Percentiles rank a stretch among this genome's conserved stretches.
phyloP scores from a whole-genome alignment of 2,797 vertebrate species.

The Chrosomus eos region DNA sequence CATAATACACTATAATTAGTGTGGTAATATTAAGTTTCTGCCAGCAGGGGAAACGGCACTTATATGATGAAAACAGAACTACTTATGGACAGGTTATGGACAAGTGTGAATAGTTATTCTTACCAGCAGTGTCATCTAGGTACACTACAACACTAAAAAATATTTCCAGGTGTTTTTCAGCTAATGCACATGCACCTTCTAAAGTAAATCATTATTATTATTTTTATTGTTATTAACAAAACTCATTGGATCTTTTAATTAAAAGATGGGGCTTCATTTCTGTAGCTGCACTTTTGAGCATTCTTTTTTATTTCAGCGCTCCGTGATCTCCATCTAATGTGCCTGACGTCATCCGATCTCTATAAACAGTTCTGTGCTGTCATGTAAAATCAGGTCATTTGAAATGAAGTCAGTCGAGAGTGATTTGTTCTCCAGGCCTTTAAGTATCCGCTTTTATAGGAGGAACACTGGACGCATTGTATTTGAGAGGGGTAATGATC shows the following conservation, averaged over 20 bases:
- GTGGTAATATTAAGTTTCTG: background rate
- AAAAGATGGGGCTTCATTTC: background rate
- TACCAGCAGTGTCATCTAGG: background rate
- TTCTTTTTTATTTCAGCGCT: background rate
- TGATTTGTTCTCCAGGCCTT: constrained; percentile 39
- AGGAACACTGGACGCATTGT: constrained; percentile 44
- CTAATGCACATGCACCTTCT: background rate
- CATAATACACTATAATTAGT: constrained; percentile 19
- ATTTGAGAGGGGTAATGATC: constrained; percentile 14
- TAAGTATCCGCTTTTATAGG: constrained; percentile 36
- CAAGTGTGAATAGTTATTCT: background rate
- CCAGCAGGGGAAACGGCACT: background rate
- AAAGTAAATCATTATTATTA: background rate
- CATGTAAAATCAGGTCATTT: constrained; percentile 44
- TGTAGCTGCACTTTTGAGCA: background rate
- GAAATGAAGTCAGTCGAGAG: constrained; percentile 32
- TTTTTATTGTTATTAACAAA: background rate
- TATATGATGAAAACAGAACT: constrained; percentile 10
- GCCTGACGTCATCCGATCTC: background rate
- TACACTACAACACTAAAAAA: background rate
- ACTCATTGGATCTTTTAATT: background rate
- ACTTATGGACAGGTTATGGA: background rate
- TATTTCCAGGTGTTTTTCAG: background rate
- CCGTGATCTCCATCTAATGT: constrained; percentile 6
- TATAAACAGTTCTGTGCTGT: constrained; percentile 18